These are phyloP conservation scores for Halichoeres trimaculatus DNA, from an alignment of 2,113 vertebrate species.

Conservation along the genomic window DNA sequence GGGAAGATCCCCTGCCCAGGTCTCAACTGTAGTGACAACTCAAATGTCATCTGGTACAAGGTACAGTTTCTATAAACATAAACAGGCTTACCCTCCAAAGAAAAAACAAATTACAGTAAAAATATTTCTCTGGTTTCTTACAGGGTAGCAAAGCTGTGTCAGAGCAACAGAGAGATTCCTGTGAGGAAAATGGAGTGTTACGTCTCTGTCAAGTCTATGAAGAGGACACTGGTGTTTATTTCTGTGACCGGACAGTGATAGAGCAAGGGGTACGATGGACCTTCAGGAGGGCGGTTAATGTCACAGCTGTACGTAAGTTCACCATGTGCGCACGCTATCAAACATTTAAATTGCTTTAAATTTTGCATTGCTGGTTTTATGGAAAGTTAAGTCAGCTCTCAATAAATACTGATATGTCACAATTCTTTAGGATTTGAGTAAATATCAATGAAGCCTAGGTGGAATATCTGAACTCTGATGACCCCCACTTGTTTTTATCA, in stretches of 20 bases:
- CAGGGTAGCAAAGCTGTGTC: constrained; percentile 36
- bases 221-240: constrained; percentile 76
- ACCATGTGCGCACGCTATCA: neutral
- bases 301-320: constrained; percentile 65
- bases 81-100: neutral
- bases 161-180: rapidly evolving
- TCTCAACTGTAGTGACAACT: constrained; percentile 72
- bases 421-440: too few relatives aligned
- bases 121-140: neutral
- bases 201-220: constrained; percentile 55
- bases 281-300: constrained; percentile 80
- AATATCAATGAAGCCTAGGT: too few relatives aligned
- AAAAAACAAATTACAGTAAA: neutral
- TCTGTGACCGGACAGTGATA: constrained; percentile 82
- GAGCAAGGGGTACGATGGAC: constrained; percentile 77
- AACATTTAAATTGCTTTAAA: too few relatives aligned
- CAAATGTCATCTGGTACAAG: constrained; percentile 86
- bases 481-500: too few relatives aligned
- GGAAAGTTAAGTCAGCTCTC: too few relatives aligned
- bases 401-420: too few relatives aligned
- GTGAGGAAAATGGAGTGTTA: constrained; percentile 50
- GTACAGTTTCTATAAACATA: constrained; percentile 66
- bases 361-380: too few relatives aligned
- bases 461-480: too few relatives aligned
- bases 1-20: constrained; percentile 84